Evolutionary conservation across 2,797 vertebrate genomes (phyloP).

Genomic region (Pseudotriccus pelzelni): DNA sequence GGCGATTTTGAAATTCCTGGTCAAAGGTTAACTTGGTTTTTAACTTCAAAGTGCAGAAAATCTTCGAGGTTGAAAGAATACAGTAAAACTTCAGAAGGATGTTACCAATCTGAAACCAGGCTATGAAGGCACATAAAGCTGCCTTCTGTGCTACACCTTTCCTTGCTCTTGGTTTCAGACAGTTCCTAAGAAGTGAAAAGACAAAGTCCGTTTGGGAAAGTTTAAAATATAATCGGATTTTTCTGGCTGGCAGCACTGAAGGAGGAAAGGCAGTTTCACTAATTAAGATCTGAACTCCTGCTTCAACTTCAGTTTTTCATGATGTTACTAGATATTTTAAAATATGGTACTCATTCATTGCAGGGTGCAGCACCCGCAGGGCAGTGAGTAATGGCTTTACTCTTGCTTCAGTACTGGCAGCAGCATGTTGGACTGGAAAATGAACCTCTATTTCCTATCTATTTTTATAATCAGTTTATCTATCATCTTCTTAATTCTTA

Average conservation of each 20-base stretch:
- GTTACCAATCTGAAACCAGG: neutral
- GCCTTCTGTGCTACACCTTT: neutral
- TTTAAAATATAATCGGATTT: constrained; percentile 9
- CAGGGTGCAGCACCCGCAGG: constrained; percentile 54
- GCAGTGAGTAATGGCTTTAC: constrained; percentile 64
- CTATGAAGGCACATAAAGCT: neutral
- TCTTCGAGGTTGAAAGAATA: constrained; percentile 5
- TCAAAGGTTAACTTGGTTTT: constrained; percentile 51
- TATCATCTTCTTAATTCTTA: constrained; percentile 44
- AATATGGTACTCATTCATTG: constrained; percentile 24
- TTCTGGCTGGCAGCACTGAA: neutral
- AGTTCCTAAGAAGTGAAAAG: neutral
- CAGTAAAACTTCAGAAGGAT: neutral
- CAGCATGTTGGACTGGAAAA: constrained; percentile 56
- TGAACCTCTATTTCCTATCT: constrained; percentile 55
- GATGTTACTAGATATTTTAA: constrained; percentile 32
- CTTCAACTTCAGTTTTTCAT: constrained; percentile 12
- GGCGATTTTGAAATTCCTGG: constrained; percentile 47
- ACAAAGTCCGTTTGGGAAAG: neutral
- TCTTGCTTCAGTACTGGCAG: constrained; percentile 51
- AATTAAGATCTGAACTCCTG: constrained; percentile 44
- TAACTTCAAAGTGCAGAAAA: constrained; percentile 54
- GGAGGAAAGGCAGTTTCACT: constrained; percentile 39
- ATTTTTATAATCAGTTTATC: constrained; percentile 51
- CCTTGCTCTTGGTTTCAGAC: neutral